Base-by-base conservation (phyloP, 2,888 invertebrate species). In the Drosophila ochracea region DNA sequence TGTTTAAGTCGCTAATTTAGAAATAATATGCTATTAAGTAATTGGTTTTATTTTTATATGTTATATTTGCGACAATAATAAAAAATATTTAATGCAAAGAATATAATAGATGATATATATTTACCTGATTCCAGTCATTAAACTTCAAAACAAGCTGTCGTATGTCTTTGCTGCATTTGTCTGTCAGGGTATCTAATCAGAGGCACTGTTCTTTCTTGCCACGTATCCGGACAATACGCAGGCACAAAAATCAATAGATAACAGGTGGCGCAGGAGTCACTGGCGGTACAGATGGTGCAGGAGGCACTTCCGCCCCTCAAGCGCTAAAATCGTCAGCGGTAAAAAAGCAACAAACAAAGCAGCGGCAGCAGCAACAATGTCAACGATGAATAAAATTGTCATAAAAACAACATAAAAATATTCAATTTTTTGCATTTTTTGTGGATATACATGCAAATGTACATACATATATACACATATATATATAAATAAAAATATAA, bases 241-340 rank as follows among this genome's bases (percentile, higher is more conserved):
- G 69, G 60, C 64, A 77, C 80, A 76, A 85, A 90, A 85, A 90
- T 85, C 90, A 85, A 90, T 85, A 89, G 90, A 89, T 90, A 85
- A 89, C 85, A 85, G 85, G 85, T 85, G 90, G 84, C 78, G 68
- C 71, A 73, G 73, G 71, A 83, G 82, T 83, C 52, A 80, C 85
- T 80, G 86, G 84, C 88, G 86, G 76, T 76, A 66, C 79, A 72
- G 73, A 68, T 84, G 79, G 82, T 69, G 71, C 87, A 76, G 82
- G 87, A 84, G 79, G 65, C 47, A 21, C 57, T 43, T 58, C 53
- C 50, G 54, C 37, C 78, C 53, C 33, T 25, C n/a, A 39, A 71
- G 43, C 35, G 37, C 55, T 57, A 66, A 64, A 70, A 65, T 70
- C 68, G 70, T 80, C 58, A 73, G 52, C 77, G 33, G 59, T 55